Evolutionary conservation across 1,140 invertebrate species (phyloP), one percentile per base, ranked within the genome.

Genomic region (Meteorus sp.): DNA sequence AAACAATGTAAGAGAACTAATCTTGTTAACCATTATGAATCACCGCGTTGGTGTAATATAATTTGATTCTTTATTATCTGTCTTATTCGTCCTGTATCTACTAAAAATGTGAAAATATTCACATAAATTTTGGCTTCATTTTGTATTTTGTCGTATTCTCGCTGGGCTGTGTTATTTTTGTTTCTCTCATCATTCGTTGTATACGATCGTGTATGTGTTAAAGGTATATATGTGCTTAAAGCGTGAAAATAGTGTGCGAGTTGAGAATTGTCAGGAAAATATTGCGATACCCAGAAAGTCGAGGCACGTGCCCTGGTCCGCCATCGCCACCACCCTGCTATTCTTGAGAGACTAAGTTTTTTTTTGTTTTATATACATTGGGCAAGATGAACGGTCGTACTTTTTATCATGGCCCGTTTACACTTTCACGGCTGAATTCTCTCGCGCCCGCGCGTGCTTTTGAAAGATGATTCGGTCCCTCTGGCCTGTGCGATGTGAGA

Each of bases 11-110:
- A 60, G 52, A 5, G 20, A 37, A 44, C 51, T 62, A 60, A 60
- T 63, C 61, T 62, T 55, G 52, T 62, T 62, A 59, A 45, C 20
- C 27, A 58, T 63, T 60, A 56, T 63, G 53, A 60, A 63, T 63
- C 52, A 53, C 41, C 33, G 15, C 41, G 13, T 35, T 52, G 53
- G 22, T 27, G 43, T 44, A 29, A 19, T 35, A 15, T 56, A 27
- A 29, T 55, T 47, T 54, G 33, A 25, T 45, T 15, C 39, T 27
- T 15, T 13, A 52, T 20, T 56, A 55, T n/a, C n/a, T n/a, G n/a
- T n/a, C n/a, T n/a, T n/a, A n/a, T n/a, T n/a, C n/a, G n/a, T n/a
- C n/a, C n/a, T n/a, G n/a, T n/a, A n/a, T n/a, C n/a, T n/a, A n/a
- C n/a, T n/a, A n/a, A n/a, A n/a, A n/a, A n/a, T n/a, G n/a, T n/a